Evolutionary conservation across 1,140 invertebrate genomes (phyloP), one percentile per base, ranked within the genome.

Genomic region (Cylas formicarius): DNA sequence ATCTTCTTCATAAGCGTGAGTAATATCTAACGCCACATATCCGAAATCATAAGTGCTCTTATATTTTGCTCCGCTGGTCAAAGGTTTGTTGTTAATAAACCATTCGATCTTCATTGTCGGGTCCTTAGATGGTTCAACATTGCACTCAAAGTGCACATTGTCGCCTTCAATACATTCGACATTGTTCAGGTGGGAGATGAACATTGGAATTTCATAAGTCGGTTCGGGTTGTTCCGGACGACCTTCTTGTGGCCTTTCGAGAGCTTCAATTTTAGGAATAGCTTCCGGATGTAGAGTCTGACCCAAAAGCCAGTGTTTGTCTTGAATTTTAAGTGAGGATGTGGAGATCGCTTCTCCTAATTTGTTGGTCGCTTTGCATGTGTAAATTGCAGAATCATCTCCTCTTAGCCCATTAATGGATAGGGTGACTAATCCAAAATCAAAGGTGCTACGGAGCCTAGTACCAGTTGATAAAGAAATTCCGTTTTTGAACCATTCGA

Each of bases 401-500:
- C 78, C 71, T 53, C 92, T 75, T 20, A 92, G 58, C 14, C 86
- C 80, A 61, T 87, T 87, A 40, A 97, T 88, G 20, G 90, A 89
- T 6, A 96, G 67, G 0, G 86, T 89, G 0, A 95, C 90, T n/a
- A 94, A 70, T 18, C 92, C 92, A 66, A 96, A 97, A 63, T 94
- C 90, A 55, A 92, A 91, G 4, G 87, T 90, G 55, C 87, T 90
- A 53, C 85, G 81, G 31, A 93, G 71, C 50, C 90, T 75, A 8
- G 89, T 78, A 56, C 87, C 88, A 36, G 84, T 89, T 40, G 84
- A 84, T 10, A 92, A 66, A 9, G 83, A 75, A n/a, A 89, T 67
- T 18, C 90, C 87, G 65, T 96, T 93, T 60, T 92, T 92, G 64
- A 87, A 93, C 91, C 91, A 92, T 65, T 91, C 87, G 21, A 90